phyloP scores from a whole-genome alignment of 2,113 vertebrate species.

The Notothenia rossii region DNA sequence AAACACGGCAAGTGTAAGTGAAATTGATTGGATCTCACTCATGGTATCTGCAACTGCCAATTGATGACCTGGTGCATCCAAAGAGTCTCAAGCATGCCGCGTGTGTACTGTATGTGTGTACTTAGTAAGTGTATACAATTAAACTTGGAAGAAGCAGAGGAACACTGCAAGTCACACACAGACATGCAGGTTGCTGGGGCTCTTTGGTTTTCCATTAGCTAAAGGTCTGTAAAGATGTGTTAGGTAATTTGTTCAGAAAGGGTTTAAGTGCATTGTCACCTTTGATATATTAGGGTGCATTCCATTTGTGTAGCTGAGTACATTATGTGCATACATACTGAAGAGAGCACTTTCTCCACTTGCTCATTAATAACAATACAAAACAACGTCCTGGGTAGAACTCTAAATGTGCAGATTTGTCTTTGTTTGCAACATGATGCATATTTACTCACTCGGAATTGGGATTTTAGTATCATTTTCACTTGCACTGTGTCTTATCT shows the following conservation, averaged over 20 bases:
- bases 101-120: conserved; percentile 2
- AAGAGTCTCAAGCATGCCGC: conserved; percentile 32
- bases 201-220: conserved; percentile 59
- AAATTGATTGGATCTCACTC: conserved; percentile 80
- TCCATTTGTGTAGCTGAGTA: conserved; percentile 49
- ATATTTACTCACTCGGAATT: neutral
- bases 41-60: conserved; percentile 71
- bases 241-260: conserved; percentile 63
- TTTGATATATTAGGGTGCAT: conserved; percentile 65
- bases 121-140: neutral
- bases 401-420: neutral
- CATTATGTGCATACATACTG: conserved; percentile 48
- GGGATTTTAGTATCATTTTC: neutral
- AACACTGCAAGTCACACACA: neutral
- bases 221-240: conserved; percentile 63
- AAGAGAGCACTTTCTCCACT: conserved; percentile 13
- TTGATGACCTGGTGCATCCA: conserved; percentile 57
- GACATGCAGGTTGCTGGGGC: neutral
- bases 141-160: neutral
- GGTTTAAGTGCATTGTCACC: conserved; percentile 64
- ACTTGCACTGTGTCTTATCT: neutral
- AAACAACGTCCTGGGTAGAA: neutral
- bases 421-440: neutral
- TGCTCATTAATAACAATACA: conserved; percentile 38
- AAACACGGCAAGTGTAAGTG: conserved; percentile 73